Base-by-base conservation (phyloP, 2,888 invertebrate genomes). In the Caenorhabditis imperialis region DNA sequence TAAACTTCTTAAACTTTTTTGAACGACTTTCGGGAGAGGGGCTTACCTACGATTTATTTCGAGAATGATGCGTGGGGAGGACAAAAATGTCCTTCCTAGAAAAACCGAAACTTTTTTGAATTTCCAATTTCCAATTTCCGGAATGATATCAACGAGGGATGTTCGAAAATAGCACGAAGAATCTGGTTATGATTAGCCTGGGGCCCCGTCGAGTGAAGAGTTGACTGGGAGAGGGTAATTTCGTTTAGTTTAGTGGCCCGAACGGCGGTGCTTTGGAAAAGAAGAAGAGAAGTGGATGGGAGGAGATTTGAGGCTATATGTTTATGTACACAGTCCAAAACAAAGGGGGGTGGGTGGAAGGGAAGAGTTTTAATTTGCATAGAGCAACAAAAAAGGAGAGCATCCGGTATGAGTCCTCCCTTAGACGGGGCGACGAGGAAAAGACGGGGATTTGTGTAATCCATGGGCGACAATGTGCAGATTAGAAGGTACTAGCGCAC, bases 301-400 rank as follows among this genome's bases (percentile, higher is more conserved):
- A 38, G 44, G 33, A 35, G 38, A 38, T 48, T 58, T 47, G 38
- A 37, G 35, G 37, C 44, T 35, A 51, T 55, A 57, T 65, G 65
- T 65, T 67, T 67, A 57, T 67, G 57, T 51, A 57, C 54, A 65
- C 40, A 35, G 57, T 67, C 44, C 51, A 50, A 42, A 67, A 67
- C 57, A 67, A 47, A 58, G 40, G 35, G 35, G n/a, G 23, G 6
- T 30, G 30, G 10, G 10, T 7, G 10, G 10, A 10, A 30, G 6
- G 6, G 30, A 30, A 30, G n/a, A n/a, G n/a, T 50, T 40, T 58
- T 48, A 4, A 12, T 38, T 38, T 40, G 40, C 40, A 40, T 45
- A 38, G 45, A 40, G 23, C 20, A 18, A 12, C 16, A 55, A 20
- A 2, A 22, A n/a, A 44, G 20, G 18, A 42, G 27, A 42, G 18